Percentiles rank a stretch among this genome's conserved stretches.
These are phyloP conservation scores for Drosophila funebris DNA, from an alignment of 1,140 invertebrate genomes.

Conservation along the genomic window DNA sequence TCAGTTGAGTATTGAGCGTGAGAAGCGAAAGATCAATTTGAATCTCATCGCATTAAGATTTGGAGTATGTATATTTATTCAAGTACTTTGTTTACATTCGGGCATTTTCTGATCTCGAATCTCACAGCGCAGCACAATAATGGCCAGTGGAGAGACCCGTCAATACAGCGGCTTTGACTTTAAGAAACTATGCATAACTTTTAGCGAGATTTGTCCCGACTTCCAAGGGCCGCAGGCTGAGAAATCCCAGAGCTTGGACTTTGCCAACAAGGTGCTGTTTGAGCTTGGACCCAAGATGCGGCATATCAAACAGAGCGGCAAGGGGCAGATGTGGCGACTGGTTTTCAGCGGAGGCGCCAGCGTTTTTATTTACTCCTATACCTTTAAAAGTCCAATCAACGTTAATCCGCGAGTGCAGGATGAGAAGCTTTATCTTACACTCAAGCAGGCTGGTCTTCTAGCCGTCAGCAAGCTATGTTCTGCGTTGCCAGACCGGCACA, in stretches of 20 bases:
- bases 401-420: slow-evolving; percentile 43
- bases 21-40: background rate
- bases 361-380: slow-evolving; percentile 48
- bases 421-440: slow-evolving; percentile 51
- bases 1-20: slow-evolving; percentile 1
- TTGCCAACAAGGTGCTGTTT: slow-evolving; percentile 55
- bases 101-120: background rate
- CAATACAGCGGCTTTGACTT: slow-evolving; percentile 33
- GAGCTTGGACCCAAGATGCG: slow-evolving; percentile 55
- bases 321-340: slow-evolving; percentile 57
- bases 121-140: slow-evolving; percentile 1
- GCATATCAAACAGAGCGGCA: slow-evolving; percentile 41
- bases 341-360: slow-evolving; percentile 35
- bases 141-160: slow-evolving; percentile 23
- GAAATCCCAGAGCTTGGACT: slow-evolving; percentile 47
- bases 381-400: slow-evolving; percentile 43
- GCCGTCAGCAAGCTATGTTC: slow-evolving; percentile 41
- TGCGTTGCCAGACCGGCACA: slow-evolving; percentile 16
- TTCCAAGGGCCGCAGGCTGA: background rate
- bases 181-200: slow-evolving; percentile 33
- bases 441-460: slow-evolving; percentile 60
- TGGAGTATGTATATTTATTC: background rate
- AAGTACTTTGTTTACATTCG: background rate
- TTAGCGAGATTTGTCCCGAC: slow-evolving; percentile 53
- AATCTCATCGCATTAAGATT: background rate